phyloP scores from a whole-genome alignment of 2,797 vertebrate species.

The Hydrophis major region DNA sequence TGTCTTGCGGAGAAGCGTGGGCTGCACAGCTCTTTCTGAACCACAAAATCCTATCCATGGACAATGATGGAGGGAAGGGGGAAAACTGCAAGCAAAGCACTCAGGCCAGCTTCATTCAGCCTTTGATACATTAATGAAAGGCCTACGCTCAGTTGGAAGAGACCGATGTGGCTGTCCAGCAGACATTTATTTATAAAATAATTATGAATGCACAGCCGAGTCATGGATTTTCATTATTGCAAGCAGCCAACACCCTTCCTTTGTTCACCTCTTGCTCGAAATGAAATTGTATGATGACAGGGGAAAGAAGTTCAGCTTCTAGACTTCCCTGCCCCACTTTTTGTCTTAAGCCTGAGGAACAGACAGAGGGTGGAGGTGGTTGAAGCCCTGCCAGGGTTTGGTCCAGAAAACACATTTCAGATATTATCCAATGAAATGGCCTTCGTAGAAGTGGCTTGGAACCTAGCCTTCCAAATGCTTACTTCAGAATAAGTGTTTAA shows the following conservation, averaged over 20 bases:
- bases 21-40: slow-evolving; percentile 85
- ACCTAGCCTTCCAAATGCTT: slow-evolving; percentile 29
- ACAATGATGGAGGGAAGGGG: slow-evolving; percentile 83
- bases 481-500: not conserved
- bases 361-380: slow-evolving; percentile 23
- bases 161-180: slow-evolving; percentile 70
- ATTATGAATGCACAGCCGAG: slow-evolving; percentile 74
- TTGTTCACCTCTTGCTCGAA: slow-evolving; percentile 62
- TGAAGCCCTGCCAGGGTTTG: slow-evolving; percentile 5
- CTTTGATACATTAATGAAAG: slow-evolving; percentile 73
- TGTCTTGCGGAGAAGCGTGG: slow-evolving; percentile 89
- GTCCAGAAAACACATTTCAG: slow-evolving; percentile 24
- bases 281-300: slow-evolving; percentile 49
- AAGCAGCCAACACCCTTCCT: slow-evolving; percentile 62
- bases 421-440: not conserved
- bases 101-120: slow-evolving; percentile 63
- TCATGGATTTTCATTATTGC: slow-evolving; percentile 73
- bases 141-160: slow-evolving; percentile 58
- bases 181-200: slow-evolving; percentile 81
- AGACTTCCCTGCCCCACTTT: slow-evolving; percentile 6
- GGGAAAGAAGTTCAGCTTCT: slow-evolving; percentile 15
- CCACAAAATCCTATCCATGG: slow-evolving; percentile 80
- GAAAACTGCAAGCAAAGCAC: slow-evolving; percentile 81
- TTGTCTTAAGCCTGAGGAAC: slow-evolving; percentile 23
- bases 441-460: not conserved